These are phyloP conservation scores for Oreochromis niloticus DNA, from an alignment of 2,113 vertebrate species.

Conservation along the genomic window DNA sequence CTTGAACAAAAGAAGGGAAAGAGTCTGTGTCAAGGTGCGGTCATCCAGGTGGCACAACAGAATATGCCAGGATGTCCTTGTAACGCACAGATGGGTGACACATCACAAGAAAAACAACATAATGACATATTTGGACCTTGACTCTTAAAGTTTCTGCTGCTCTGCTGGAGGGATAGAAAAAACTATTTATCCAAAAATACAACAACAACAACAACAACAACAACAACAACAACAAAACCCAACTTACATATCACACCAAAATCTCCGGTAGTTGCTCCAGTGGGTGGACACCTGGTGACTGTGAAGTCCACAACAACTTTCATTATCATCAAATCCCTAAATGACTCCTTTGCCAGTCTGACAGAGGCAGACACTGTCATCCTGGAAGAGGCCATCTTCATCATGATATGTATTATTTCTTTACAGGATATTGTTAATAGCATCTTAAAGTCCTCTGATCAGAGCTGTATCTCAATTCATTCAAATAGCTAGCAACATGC, in stretches of 20 bases:
- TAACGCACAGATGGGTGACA: not conserved
- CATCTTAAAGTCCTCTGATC: not conserved
- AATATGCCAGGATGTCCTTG: not conserved
- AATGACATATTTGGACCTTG: not conserved
- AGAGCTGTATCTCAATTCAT: not conserved
- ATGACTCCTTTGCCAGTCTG: not conserved
- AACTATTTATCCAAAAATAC: not conserved
- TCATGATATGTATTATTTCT: not conserved
- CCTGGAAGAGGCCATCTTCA: not conserved
- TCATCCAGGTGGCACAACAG: not conserved
- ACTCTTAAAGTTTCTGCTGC: not conserved
- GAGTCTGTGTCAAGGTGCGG: not conserved
- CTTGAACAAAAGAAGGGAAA: not conserved
- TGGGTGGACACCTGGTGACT: not conserved
- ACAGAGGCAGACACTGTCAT: not conserved
- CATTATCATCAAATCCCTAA: not conserved
- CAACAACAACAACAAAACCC: not conserved
- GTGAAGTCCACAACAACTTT: not conserved
- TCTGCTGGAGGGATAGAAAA: not conserved
- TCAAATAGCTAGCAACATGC: not conserved
- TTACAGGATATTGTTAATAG: not conserved
- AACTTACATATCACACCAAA: not conserved
- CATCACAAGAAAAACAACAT: not conserved
- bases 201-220: not conserved
- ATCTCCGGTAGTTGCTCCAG: not conserved